A percentile compares a stretch with the other conserved stretches of the same genome.
Conservation (phyloP, 1,140 invertebrate species). For the Popillia japonica region DNA sequence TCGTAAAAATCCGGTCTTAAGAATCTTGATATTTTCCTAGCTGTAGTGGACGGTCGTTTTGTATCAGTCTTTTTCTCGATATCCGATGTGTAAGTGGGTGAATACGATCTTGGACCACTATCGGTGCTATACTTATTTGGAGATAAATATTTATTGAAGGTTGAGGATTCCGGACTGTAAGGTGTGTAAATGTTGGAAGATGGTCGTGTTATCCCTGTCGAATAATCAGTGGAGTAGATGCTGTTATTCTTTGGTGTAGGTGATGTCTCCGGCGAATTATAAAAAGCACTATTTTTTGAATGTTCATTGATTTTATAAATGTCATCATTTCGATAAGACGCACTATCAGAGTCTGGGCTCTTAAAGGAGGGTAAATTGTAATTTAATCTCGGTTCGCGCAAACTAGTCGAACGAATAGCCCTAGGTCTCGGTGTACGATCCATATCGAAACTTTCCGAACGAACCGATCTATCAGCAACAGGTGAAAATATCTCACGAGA, state of each 20-base stretch:
- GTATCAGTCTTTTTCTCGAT: constrained; percentile 48
- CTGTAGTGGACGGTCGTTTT: constrained; percentile 49
- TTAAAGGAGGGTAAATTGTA: constrained; percentile 39
- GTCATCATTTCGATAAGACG: constrained; percentile 48
- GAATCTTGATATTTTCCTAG: constrained; percentile 72
- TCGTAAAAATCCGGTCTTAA: constrained; percentile 82
- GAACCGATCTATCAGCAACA: neutral
- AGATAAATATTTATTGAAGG: constrained; percentile 43
- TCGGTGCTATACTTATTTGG: constrained; percentile 44
- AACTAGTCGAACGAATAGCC: constrained; percentile 46
- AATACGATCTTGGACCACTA: constrained; percentile 40
- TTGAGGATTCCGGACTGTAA: constrained; percentile 25
- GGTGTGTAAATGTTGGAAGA: constrained; percentile 39
- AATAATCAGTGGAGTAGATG: neutral
- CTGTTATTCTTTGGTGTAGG: neutral
- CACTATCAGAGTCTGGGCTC: constrained; percentile 55
- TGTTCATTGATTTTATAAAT: constrained; percentile 11
- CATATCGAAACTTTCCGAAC: constrained; percentile 21
- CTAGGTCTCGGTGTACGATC: constrained; percentile 42
- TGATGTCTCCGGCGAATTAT: neutral
- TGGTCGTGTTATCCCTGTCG: constrained; percentile 42
- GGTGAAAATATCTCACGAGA: constrained; percentile 4
- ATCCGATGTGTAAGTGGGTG: constrained; percentile 17
- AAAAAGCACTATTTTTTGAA: neutral
- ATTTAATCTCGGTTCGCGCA: constrained; percentile 47